Base-by-base conservation (phyloP, 2,888 invertebrate species). In the Geotrupes spiniger region DNA sequence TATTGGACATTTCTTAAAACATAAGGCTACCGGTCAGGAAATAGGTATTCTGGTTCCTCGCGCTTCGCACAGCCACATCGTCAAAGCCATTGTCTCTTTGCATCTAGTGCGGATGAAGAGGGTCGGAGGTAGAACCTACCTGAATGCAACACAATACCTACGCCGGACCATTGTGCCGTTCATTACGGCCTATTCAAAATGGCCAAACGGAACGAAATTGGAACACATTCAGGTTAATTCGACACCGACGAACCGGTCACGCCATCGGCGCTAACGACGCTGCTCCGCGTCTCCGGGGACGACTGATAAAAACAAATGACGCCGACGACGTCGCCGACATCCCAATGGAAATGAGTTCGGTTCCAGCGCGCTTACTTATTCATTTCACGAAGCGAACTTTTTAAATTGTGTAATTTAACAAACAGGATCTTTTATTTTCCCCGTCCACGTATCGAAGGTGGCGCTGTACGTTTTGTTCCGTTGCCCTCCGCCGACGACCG, bases 331-430 rank as follows among this genome's bases (percentile, higher is more conserved):
- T 64, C 64, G 66, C 63, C 66, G 3, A 21, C 21, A 60, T 65
- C 69, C 68, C 71, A 69, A 69, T 68, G 68, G 65, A 66, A 67
- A 67, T 65, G 69, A 62, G 62, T 66, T 64, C 66, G 67, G 66
- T 67, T 66, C 65, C 68, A 61, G 65, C 63, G 65, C 67, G 62
- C 66, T 70, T 70, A 72, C 70, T 73, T 73, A 73, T 74, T 74
- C 73, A 72, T 73, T 73, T 69, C 73, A 72, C 73, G 74, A 70
- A 68, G 66, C 68, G 69, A 72, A 72, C 72, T 73, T 74, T 65
- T 74, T 73, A 73, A 74, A 74, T 73, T 72, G 72, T 70, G 71
- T 70, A 73, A 73, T 73, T 74, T 73, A 72, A 69, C 67, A 54
- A 42, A 33, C 48, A 33, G 54, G 59, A 50, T 63, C 64, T 66